These are phyloP conservation scores for Peromyscus aztecus DNA, from an alignment of 2,797 vertebrate genomes.

Conservation along the genomic window DNA sequence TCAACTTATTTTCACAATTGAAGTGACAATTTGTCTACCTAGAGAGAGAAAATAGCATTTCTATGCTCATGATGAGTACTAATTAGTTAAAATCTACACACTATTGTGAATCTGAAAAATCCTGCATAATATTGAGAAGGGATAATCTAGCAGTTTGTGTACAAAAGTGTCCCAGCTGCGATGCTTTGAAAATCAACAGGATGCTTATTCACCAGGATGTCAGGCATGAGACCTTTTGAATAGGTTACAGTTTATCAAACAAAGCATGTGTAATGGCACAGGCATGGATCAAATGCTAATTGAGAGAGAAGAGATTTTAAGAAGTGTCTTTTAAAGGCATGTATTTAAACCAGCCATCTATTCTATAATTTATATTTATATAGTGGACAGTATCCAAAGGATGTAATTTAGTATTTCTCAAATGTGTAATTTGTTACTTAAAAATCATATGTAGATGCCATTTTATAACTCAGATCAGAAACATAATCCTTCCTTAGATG, in stretches of 20 bases:
- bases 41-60: slow-evolving; percentile 35
- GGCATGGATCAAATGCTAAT: slow-evolving; percentile 29
- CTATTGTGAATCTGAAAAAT: slow-evolving; percentile 40
- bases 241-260: slow-evolving; percentile 53
- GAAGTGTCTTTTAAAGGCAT: slow-evolving; percentile 34
- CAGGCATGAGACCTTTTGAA: background rate
- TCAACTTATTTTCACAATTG: slow-evolving; percentile 34
- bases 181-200: slow-evolving; percentile 63
- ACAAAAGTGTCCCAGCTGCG: slow-evolving; percentile 57
- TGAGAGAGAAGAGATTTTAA: background rate
- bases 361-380: slow-evolving; percentile 43
- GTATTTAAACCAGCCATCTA: slow-evolving; percentile 39
- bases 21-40: background rate
- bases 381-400: background rate
- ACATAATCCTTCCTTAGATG: background rate
- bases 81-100: slow-evolving; percentile 32
- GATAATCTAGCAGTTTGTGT: slow-evolving; percentile 3
- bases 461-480: background rate
- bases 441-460: slow-evolving; percentile 3
- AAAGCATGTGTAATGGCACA: slow-evolving; percentile 46
- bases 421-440: background rate
- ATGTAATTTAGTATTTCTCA: background rate
- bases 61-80: background rate
- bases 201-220: background rate
- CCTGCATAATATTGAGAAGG: background rate